Conservation (phyloP, 2,888 invertebrate genomes). For the Drosophila aldrichi region DNA sequence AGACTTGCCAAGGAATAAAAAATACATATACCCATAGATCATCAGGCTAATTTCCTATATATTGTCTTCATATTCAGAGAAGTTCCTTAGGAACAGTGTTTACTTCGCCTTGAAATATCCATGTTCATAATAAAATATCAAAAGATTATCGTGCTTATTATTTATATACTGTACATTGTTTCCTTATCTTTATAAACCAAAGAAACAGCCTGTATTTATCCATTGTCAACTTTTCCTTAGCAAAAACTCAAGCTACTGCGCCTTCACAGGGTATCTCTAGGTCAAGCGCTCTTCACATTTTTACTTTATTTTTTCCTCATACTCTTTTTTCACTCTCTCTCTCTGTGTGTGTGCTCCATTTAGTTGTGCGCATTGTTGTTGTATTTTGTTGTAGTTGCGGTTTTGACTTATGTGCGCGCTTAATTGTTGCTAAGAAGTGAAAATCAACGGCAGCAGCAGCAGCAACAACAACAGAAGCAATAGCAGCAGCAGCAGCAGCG, state of each 20-base stretch:
- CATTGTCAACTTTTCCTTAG: background rate
- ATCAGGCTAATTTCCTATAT: too few relatives aligned
- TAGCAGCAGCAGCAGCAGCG: constrained; percentile 46
- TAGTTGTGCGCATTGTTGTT: constrained; percentile 64
- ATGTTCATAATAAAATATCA: too few relatives aligned
- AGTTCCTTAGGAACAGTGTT: too few relatives aligned
- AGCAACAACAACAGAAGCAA: constrained; percentile 21
- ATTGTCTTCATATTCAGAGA: too few relatives aligned
- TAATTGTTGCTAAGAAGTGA: constrained; percentile 82
- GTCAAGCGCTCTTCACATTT: constrained; percentile 16
- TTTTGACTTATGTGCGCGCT: constrained; percentile 79
- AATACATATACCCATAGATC: too few relatives aligned
- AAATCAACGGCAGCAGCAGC: constrained; percentile 67
- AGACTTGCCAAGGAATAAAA: too few relatives aligned
- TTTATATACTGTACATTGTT: too few relatives aligned
- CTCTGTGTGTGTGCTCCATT: constrained; percentile 69
- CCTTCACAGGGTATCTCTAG: constrained; percentile 24
- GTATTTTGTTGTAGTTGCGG: constrained; percentile 68
- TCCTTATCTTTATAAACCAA: background rate
- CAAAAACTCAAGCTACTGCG: background rate
- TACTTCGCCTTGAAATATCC: too few relatives aligned
- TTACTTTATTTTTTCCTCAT: constrained; percentile 18
- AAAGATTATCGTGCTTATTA: too few relatives aligned
- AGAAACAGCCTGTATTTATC: too few relatives aligned
- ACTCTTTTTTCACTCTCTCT: constrained; percentile 30